Evolutionary conservation across 2,113 vertebrate species (phyloP).

Genomic region (Tautogolabrus adspersus): DNA sequence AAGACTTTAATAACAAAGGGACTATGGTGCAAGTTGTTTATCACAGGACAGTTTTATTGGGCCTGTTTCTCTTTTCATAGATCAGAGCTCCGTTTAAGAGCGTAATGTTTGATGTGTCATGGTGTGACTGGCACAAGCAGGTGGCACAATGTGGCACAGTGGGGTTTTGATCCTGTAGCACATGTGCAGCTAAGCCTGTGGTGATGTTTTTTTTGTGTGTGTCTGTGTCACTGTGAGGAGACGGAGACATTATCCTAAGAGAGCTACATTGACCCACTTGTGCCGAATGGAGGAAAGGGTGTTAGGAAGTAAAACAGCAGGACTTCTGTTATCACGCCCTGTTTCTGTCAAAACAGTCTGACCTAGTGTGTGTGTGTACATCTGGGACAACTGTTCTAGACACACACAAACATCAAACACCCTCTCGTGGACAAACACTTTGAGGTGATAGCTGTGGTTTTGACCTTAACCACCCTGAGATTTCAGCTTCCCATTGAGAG

Average conservation of each 20-base stretch:
- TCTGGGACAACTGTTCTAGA: slow-evolving; percentile 32
- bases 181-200: slow-evolving; percentile 47
- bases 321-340: slow-evolving; percentile 57
- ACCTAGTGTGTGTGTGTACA: slow-evolving; percentile 31
- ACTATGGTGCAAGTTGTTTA: slow-evolving; percentile 50
- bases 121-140: slow-evolving; percentile 71
- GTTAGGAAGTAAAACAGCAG: slow-evolving; percentile 38
- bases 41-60: slow-evolving; percentile 25
- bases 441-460: slow-evolving; percentile 42
- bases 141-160: slow-evolving; percentile 52
- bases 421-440: slow-evolving; percentile 8
- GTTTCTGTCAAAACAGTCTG: slow-evolving; percentile 67
- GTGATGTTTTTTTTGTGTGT: slow-evolving; percentile 40
- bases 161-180: slow-evolving; percentile 59
- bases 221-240: slow-evolving; percentile 40
- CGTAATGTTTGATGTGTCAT: slow-evolving; percentile 52
- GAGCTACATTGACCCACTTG: slow-evolving; percentile 33
- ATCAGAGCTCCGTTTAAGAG: slow-evolving; percentile 20
- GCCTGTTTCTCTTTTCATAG: slow-evolving; percentile 37
- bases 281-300: slow-evolving; percentile 15
- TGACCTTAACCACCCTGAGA: slow-evolving; percentile 42
- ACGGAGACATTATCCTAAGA: slow-evolving; percentile 46
- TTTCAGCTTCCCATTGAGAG: slow-evolving; percentile 22
- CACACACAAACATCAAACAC: slow-evolving; percentile 31
- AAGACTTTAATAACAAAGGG: slow-evolving; percentile 32